Conservation (phyloP, 2,888 invertebrate genomes). For the Cheiracanthium punctorium region DNA sequence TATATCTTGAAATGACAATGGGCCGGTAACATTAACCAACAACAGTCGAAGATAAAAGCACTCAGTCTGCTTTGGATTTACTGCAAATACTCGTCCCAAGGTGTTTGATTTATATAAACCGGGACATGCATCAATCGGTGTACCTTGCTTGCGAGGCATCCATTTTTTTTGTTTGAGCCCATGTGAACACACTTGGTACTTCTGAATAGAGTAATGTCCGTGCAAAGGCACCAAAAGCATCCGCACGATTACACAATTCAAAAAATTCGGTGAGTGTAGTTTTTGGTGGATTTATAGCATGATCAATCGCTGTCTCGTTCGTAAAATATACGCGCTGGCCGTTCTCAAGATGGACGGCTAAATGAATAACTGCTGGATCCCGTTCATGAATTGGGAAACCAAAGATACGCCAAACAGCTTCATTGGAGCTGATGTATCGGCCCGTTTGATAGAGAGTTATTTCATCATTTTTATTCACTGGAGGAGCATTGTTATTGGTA, state of each 20-base stretch:
- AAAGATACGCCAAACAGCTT: conserved; percentile 39
- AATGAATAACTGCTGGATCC: conserved; percentile 32
- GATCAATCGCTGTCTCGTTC: background rate
- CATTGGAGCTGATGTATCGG: conserved; percentile 33
- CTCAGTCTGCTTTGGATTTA: too few species aligned
- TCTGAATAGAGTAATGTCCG: conserved; percentile 9
- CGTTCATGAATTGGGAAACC: conserved; percentile 35
- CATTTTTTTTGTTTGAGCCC: conserved; percentile 12
- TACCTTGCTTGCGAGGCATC: too few species aligned
- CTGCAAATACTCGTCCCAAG: too few species aligned
- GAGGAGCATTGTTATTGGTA: too few species aligned
- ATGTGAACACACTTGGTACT: background rate
- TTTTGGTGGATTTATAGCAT: background rate
- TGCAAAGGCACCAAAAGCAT: conserved; percentile 31
- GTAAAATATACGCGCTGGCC: conserved; percentile 60
- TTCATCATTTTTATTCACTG: too few species aligned
- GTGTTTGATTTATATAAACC: too few species aligned
- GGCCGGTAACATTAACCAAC: too few species aligned
- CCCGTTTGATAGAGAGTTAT: too few species aligned
- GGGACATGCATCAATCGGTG: too few species aligned
- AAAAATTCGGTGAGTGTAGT: background rate
- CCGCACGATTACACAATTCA: background rate
- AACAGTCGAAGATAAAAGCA: too few species aligned
- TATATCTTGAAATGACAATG: too few species aligned
- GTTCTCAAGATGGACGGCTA: conserved; percentile 33